Conservation (phyloP, 2,888 invertebrate genomes). For the Glyphotaelius pellucidus region DNA sequence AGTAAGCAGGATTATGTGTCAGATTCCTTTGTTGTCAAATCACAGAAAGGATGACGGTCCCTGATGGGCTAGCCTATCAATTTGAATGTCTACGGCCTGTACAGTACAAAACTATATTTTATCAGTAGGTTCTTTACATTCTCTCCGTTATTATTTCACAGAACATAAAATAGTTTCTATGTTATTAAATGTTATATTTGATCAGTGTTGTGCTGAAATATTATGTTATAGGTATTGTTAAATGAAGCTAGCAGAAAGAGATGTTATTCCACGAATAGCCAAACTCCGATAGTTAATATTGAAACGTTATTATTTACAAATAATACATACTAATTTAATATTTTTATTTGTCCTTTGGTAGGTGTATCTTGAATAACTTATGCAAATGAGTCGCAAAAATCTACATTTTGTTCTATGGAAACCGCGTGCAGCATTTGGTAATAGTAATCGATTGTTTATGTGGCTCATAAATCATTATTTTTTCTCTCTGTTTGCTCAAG, state of each 20-base stretch:
- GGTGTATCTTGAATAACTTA: slow-evolving; percentile 40
- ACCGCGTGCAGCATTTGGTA: slow-evolving; percentile 6
- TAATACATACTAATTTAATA: neutral
- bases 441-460: slow-evolving; percentile 52
- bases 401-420: slow-evolving; percentile 3
- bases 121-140: neutral
- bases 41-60: too few species aligned
- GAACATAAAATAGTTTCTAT: neutral
- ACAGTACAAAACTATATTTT: too few species aligned
- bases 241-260: neutral
- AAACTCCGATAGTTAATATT: neutral
- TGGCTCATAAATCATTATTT: slow-evolving; percentile 54
- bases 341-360: slow-evolving; percentile 2
- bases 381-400: slow-evolving; percentile 47
- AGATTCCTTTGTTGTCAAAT: too few species aligned
- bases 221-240: neutral
- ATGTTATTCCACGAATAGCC: neutral
- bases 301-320: neutral
- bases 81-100: too few species aligned
- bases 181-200: neutral
- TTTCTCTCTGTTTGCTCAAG: slow-evolving; percentile 58
- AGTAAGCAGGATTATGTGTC: too few species aligned
- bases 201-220: neutral
- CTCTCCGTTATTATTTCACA: neutral
- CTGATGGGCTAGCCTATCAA: too few species aligned